phyloP scores from a whole-genome alignment of 2,797 vertebrate genomes.

The Diglossa cyanea region DNA sequence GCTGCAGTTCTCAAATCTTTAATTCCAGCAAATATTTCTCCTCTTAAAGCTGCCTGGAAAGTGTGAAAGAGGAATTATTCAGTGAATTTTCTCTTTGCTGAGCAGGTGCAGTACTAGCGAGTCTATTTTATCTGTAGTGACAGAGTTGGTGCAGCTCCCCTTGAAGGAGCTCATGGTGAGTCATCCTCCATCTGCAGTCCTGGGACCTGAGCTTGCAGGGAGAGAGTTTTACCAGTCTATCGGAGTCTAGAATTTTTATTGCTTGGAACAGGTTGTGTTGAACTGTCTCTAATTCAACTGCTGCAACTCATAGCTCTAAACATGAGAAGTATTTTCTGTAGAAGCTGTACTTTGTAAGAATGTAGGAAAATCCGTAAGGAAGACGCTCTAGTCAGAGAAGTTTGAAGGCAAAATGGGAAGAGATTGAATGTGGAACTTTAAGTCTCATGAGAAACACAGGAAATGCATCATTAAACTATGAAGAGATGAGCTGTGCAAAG shows the following conservation, averaged over 20 bases:
- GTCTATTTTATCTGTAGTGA: not conserved
- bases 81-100: not conserved
- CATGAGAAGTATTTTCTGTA: not conserved
- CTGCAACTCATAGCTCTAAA: not conserved
- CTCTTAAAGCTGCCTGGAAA: not conserved
- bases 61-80: not conserved
- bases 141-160: not conserved
- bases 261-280: not conserved
- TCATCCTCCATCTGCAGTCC: not conserved
- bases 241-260: not conserved
- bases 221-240: fast-evolving
- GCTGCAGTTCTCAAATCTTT: not conserved
- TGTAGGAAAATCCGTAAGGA: not conserved
- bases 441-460: not conserved
- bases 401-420: not conserved
- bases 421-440: not conserved
- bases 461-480: not conserved
- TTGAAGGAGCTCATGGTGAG: fast-evolving
- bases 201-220: not conserved
- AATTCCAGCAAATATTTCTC: not conserved
- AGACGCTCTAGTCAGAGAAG: not conserved
- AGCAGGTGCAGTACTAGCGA: not conserved
- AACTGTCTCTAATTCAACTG: not conserved
- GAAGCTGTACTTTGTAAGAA: not conserved
- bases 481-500: not conserved